Evolutionary conservation across 2,888 invertebrate species (phyloP), one percentile per base, ranked within the genome.

Genomic region (Margaritifera margaritifera): DNA sequence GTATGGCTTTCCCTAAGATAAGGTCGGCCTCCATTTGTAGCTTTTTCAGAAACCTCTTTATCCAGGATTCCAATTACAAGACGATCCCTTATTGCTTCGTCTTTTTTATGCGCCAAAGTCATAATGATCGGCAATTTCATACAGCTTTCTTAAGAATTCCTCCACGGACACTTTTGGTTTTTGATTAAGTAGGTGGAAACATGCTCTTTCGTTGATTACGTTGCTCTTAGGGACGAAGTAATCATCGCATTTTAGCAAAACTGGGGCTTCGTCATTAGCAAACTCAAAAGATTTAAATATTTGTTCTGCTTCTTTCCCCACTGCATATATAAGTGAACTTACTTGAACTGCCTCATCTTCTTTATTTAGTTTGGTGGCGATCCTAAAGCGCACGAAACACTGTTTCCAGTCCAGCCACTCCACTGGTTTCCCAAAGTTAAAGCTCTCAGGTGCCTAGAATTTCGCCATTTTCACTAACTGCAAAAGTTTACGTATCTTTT

Each of bases 41-140:
- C 61, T 62, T 67, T n/a, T 51, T 65, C 74, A 19, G 68, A 71
- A n/a, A 74, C 31, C 5, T 61, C 59, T 27, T 65, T 66, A 42
- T 68, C 68, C 22, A 27, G 6, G 4, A 71, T 62, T 24, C 68
- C 71, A 5, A 74, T n/a, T n/a, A n/a, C n/a, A n/a, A n/a, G n/a
- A n/a, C n/a, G n/a, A n/a, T n/a, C n/a, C n/a, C n/a, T n/a, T 65
- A 74, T 74, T n/a, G 68, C 59, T 54, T 66, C 51, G 24, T 22
- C 24, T 60, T 68, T 63, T n/a, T 27, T 27, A 4, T 42, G 66
- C 60, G 18, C 6, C 54, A 62, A 69, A 69, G 2, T 62, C 67
- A 62, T 67, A 75, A 52, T 72, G 64, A 52, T 72, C 72, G 18
- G 75, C 71, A 15, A 67, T 59, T 27, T 71, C 69, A 62, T 72